Evolutionary conservation across 2,113 vertebrate genomes (phyloP).

Genomic region (Salvelinus alpinus): DNA sequence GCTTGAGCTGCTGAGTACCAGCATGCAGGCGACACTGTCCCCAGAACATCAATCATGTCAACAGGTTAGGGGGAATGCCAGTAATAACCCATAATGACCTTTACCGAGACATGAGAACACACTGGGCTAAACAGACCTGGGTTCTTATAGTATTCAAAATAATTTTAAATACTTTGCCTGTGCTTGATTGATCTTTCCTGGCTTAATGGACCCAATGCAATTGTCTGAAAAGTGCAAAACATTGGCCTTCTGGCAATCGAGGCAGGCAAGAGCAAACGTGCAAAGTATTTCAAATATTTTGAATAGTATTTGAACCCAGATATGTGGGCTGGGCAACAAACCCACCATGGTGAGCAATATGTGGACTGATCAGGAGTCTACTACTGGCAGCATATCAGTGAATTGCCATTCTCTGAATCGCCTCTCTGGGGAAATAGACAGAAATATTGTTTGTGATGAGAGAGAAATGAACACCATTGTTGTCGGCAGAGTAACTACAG

Average conservation of each 20-base stretch:
- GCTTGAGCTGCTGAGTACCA: constrained; percentile 31
- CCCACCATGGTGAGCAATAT: constrained; percentile 16
- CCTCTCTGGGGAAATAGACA: constrained; percentile 14
- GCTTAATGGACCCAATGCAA: no score
- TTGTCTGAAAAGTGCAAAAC: no score
- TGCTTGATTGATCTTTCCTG: no score
- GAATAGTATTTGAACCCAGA: no score
- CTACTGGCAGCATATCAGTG: constrained; percentile 2
- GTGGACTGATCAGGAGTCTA: constrained; percentile 11
- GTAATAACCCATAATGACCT: constrained; percentile 21
- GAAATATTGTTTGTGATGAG: constrained; percentile 4
- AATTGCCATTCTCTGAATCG: constrained; percentile 39
- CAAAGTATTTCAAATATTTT: no score
- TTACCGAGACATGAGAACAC: constrained; percentile 11
- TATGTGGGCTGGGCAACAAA: no score
- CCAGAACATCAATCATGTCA: constrained; percentile 49
- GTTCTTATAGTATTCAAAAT: no score
- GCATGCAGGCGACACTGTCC: constrained; percentile 31
- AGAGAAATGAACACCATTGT: neutral
- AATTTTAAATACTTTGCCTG: no score
- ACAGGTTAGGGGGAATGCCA: constrained; percentile 20
- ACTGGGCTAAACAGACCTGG: neutral
- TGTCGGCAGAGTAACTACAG: constrained; percentile 8
- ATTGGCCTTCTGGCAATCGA: no score
- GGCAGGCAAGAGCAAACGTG: no score